Evolutionary conservation across 92 coral and sea anemone genomes (phyloP), one percentile per base, ranked within the genome.

Genomic region (Paramuricea clavata): DNA sequence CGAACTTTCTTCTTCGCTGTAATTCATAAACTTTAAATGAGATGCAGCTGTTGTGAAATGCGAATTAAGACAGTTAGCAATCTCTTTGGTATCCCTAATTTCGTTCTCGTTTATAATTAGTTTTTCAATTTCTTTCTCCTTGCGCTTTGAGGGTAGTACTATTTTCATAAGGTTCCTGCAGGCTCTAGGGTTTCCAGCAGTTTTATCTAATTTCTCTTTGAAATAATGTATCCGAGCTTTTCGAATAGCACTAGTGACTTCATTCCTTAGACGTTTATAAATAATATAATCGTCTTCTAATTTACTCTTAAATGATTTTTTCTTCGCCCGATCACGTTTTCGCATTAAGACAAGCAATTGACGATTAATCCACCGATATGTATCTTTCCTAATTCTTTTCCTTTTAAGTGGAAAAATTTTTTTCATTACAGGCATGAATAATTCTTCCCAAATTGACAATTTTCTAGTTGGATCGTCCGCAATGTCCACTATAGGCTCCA

Each of bases 321-420:
- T 70, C 27, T 70, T 34, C 2, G 76, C 76, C 6, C 52, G 76
- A 70, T 70, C 27, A 33, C 76, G 76, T 15, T 70, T 70, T 16
- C 76, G 76, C 76, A 70, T 70, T 70, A 70, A 26, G 6, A 70
- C 31, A 10, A 70, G 27, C 22, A 70, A 4, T 34, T 70, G 50
- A 70, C 27, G 9, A 16, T 34, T 70, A 12, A 70, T 70, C 76
- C 76, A 70, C 4, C 1, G 76, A 32, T 69, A 15, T 1, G 75
- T 28, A 2, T 28, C 27, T 43, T 69, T 69, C 41, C 44, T 28
- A 28, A 69, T 69, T 32, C 75, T 8, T 22, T 69, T 69, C 27
- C 75, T 69, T 28, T 15, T 28, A 2, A 69, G 42, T 28, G 71
- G 75, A n/a, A n/a, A n/a, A n/a, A n/a, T n/a, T n/a, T n/a, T n/a